Evolutionary conservation across 2,113 vertebrate species (phyloP).

Genomic region (Fukomys damarensis): DNA sequence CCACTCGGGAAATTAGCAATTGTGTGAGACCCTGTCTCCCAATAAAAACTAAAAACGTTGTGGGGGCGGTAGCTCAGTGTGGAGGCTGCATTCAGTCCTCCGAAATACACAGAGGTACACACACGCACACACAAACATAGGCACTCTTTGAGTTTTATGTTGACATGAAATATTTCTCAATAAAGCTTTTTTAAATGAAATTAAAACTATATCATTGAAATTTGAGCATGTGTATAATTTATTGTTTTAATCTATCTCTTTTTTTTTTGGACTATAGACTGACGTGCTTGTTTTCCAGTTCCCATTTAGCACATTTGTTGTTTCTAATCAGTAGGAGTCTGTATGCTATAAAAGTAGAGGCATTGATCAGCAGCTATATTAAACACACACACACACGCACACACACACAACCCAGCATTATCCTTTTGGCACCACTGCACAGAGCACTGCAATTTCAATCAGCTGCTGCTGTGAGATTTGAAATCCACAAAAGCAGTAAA

Average conservation of each 20-base stretch:
- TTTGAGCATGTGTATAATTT: neutral
- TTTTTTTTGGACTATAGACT: neutral
- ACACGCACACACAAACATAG: neutral
- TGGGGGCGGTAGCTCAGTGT: neutral
- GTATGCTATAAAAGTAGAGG: fast-evolving
- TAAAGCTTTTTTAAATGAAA: neutral
- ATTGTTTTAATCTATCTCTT: neutral
- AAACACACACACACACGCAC: neutral
- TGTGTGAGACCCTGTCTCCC: neutral
- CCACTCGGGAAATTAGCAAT: neutral
- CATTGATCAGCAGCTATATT: neutral
- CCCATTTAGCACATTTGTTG: neutral
- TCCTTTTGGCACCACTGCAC: too few species aligned
- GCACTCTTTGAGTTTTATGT: neutral
- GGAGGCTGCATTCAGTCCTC: neutral
- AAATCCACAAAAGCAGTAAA: neutral
- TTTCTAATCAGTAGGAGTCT: neutral
- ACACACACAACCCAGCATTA: neutral
- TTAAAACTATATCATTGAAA: neutral
- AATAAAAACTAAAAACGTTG: neutral
- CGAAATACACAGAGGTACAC: neutral
- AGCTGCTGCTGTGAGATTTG: neutral
- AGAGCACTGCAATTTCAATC: neutral
- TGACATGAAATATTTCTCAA: neutral
- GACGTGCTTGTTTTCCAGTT: neutral